phyloP scores from a whole-genome alignment of 2,113 vertebrate species.

The Machaerirhynchus nigripectus region DNA sequence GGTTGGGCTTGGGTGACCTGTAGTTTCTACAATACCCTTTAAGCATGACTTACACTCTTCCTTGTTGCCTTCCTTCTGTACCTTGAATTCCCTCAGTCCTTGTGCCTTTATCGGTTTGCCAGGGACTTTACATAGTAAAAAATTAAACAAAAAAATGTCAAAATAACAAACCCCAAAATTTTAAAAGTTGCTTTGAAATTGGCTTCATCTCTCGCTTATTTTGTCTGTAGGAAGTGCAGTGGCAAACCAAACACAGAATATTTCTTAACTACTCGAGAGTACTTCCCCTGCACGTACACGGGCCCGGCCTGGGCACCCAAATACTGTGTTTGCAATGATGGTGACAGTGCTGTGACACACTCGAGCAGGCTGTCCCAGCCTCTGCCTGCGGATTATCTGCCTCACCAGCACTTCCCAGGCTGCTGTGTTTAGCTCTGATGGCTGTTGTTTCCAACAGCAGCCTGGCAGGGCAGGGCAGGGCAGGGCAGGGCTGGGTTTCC shows the following conservation, averaged over 20 bases:
- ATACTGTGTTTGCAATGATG: background rate
- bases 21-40: background rate
- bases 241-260: background rate
- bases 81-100: background rate
- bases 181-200: background rate
- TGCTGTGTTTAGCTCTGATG: accelerated
- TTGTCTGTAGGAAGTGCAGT: background rate
- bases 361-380: background rate
- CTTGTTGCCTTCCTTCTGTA: background rate
- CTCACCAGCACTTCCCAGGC: background rate
- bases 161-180: background rate
- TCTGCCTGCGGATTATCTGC: background rate
- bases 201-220: background rate
- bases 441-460: background rate
- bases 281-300: background rate
- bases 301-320: background rate
- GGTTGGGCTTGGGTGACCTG: background rate
- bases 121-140: background rate
- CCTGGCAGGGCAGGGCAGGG: background rate
- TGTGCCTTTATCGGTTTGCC: background rate
- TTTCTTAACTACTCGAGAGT: background rate
- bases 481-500: background rate
- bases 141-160: background rate
- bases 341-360: accelerated
- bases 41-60: background rate